Percentiles rank a stretch among this genome's conserved stretches.
phyloP scores from a whole-genome alignment of 2,113 vertebrate genomes.

The Otis tarda region DNA sequence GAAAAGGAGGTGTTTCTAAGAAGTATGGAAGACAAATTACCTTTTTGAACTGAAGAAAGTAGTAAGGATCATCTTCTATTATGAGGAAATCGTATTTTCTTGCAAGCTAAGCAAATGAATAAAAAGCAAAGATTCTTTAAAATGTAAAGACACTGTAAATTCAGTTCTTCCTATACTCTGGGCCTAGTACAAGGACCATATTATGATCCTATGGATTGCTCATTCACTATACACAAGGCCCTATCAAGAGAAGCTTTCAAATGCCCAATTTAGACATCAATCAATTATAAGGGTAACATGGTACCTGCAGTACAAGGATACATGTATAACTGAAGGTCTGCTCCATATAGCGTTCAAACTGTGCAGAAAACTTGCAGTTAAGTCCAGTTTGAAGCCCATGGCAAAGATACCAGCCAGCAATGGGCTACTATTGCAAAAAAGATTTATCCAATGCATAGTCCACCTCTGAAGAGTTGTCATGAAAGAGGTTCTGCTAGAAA shows the following conservation, averaged over 20 bases:
- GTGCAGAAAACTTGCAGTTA: neutral
- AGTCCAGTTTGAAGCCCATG: neutral
- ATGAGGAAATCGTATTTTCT: conserved; percentile 91
- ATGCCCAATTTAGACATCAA: neutral
- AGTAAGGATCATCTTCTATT: conserved; percentile 97
- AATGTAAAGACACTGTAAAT: neutral
- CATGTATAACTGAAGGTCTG: neutral
- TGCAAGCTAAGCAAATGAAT: conserved; percentile 80
- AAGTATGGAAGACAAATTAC: conserved; percentile 66
- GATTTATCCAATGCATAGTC: neutral
- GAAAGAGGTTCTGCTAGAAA: neutral
- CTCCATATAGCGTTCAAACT: neutral
- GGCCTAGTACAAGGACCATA: neutral
- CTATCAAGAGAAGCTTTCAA: neutral
- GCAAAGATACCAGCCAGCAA: neutral
- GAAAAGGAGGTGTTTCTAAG: neutral
- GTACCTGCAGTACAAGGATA: neutral
- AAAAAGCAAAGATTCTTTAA: neutral
- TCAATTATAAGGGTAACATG: neutral
- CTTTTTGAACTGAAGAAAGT: conserved; percentile 94
- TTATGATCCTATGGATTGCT: neutral
- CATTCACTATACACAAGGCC: neutral
- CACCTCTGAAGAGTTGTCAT: neutral
- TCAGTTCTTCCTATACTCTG: neutral
- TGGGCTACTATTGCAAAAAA: neutral